Evolutionary conservation across 2,113 vertebrate species (phyloP).

Genomic region (Ceyx cyanopectus): DNA sequence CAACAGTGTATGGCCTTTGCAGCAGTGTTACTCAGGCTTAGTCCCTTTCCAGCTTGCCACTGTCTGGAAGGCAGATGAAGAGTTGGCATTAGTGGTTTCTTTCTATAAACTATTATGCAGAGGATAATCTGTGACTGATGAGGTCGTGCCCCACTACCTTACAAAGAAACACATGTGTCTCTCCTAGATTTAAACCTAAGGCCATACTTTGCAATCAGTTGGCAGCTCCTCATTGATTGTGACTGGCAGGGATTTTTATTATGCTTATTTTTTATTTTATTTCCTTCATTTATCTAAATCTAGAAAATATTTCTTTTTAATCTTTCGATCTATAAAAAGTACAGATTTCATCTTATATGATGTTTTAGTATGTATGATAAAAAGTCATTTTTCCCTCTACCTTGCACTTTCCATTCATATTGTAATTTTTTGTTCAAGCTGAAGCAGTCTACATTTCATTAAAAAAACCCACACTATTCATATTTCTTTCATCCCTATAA

Average conservation of each 20-base stretch:
- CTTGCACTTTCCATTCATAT: slow-evolving; percentile 62
- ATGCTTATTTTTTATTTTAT: slow-evolving; percentile 50
- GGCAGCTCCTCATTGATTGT: slow-evolving; percentile 60
- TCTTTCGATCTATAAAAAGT: slow-evolving; percentile 36
- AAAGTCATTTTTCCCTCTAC: slow-evolving; percentile 48
- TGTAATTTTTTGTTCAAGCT: slow-evolving; percentile 55
- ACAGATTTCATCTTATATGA: neutral
- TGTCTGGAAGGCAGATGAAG: slow-evolving; percentile 34
- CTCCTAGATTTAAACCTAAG: slow-evolving; percentile 36
- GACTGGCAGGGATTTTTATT: slow-evolving; percentile 50
- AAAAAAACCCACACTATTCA: slow-evolving; percentile 14
- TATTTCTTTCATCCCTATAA: slow-evolving; percentile 56
- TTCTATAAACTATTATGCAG: slow-evolving; percentile 60
- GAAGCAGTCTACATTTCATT: slow-evolving; percentile 41
- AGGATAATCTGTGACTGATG: slow-evolving; percentile 68
- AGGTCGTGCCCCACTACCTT: slow-evolving; percentile 46
- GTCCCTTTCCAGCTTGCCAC: slow-evolving; percentile 3
- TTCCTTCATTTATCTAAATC: slow-evolving; percentile 40
- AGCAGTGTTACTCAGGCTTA: neutral
- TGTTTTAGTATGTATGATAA: slow-evolving; percentile 17
- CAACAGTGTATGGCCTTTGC: neutral
- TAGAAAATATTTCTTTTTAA: slow-evolving; percentile 31
- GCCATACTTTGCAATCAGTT: slow-evolving; percentile 41
- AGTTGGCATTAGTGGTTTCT: neutral
- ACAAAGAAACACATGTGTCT: slow-evolving; percentile 56